Evolutionary conservation across 2,888 invertebrate species (phyloP).

Genomic region (Pegoplata infirma): DNA sequence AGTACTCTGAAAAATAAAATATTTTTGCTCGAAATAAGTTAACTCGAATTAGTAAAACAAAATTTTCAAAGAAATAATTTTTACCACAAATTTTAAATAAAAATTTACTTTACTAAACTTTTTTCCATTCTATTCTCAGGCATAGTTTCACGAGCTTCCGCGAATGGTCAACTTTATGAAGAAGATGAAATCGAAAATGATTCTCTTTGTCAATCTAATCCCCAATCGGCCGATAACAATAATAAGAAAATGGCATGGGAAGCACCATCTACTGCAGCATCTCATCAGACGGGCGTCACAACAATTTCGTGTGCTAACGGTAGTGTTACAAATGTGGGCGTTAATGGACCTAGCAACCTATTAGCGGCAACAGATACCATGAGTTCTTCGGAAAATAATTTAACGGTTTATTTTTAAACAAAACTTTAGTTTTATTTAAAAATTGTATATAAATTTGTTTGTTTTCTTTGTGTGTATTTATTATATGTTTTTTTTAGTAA

Average conservation of each 20-base stretch:
- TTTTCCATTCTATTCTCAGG: conserved; percentile 71
- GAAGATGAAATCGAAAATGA: conserved; percentile 78
- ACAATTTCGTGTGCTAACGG: conserved; percentile 63
- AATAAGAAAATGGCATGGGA: conserved; percentile 72
- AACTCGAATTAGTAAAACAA: conserved; percentile 6
- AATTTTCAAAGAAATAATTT: neutral
- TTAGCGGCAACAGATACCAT: conserved; percentile 74
- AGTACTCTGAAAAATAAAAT: conserved; percentile 64
- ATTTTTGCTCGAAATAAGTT: conserved; percentile 12
- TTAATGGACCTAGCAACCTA: conserved; percentile 72
- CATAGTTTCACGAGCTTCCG: conserved; percentile 79
- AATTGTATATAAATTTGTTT: conserved; percentile 31
- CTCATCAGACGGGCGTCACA: conserved; percentile 55
- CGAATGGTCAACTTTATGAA: conserved; percentile 78
- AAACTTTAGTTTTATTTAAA: conserved; percentile 34
- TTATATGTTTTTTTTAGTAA: conserved; percentile 5
- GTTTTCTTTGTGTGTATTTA: conserved; percentile 39
- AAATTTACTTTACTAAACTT: neutral
- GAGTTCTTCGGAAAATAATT: conserved; percentile 80
- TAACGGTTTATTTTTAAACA: conserved; percentile 81
- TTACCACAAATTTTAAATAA: neutral
- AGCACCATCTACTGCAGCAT: conserved; percentile 68
- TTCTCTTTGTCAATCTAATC: conserved; percentile 69
- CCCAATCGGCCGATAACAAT: conserved; percentile 65
- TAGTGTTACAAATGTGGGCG: conserved; percentile 55